Conservation (phyloP, 2,113 vertebrate species). For the Seriola aureovittata region DNA sequence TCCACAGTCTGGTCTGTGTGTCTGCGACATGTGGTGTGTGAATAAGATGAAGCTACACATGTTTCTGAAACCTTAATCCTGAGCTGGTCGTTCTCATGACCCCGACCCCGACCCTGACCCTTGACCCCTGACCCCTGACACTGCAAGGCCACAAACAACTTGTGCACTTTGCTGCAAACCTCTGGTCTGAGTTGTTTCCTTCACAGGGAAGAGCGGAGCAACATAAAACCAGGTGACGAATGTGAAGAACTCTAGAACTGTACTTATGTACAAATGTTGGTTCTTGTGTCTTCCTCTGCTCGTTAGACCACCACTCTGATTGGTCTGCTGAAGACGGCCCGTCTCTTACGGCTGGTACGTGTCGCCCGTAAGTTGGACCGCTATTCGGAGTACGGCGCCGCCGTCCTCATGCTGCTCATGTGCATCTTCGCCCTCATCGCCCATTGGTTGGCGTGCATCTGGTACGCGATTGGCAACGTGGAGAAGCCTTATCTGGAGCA, state of each 20-base stretch:
- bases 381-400: constrained; percentile 97
- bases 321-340: constrained; percentile 96
- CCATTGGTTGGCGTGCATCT: constrained; percentile 99
- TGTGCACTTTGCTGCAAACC: constrained; percentile 32
- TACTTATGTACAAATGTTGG: no score
- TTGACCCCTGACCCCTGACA: not conserved
- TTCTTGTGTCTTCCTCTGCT: not conserved
- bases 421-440: constrained; percentile 98
- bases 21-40: not conserved
- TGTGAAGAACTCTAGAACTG: no score
- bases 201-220: no score
- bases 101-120: not conserved
- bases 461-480: constrained; percentile 99
- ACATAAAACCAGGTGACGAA: no score
- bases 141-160: not conserved
- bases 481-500: constrained; percentile 96
- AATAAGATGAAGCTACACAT: constrained; percentile 5
- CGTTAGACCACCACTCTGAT: constrained; percentile 95
- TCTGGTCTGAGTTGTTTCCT: not conserved
- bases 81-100: not conserved
- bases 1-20: not conserved
- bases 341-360: constrained; percentile 94
- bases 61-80: constrained; percentile 16
- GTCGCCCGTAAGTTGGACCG: constrained; percentile 98
- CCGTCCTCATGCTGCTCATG: constrained; percentile 98